phyloP scores from a whole-genome alignment of 2,888 invertebrate species.

The Capitulum mitella region DNA sequence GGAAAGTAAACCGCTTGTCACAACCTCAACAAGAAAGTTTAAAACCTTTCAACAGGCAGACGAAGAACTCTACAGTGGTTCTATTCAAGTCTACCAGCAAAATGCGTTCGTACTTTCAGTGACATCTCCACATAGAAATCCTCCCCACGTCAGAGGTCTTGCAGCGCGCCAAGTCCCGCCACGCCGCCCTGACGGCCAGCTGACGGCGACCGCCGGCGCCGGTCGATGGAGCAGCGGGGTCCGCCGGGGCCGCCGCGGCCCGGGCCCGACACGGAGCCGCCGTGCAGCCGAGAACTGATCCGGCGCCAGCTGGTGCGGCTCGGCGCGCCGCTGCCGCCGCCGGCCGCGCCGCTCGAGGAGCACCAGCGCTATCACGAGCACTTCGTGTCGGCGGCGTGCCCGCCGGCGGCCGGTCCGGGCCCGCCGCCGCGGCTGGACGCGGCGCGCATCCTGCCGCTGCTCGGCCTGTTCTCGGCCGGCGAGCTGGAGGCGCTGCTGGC shows the following conservation, averaged over 20 bases:
- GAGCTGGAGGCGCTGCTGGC: conserved; percentile 11
- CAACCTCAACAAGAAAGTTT: too few species aligned
- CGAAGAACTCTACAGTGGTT: too few species aligned
- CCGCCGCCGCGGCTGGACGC: conserved; percentile 10
- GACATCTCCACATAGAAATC: too few species aligned
- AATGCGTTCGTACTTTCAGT: too few species aligned
- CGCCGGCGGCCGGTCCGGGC: not conserved
- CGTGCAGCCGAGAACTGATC: conserved; percentile 42
- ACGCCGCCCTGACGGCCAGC: too few species aligned
- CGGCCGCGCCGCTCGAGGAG: conserved; percentile 43
- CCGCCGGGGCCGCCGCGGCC: not conserved
- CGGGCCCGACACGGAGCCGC: conserved; percentile 30
- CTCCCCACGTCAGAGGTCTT: too few species aligned
- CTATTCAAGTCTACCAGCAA: too few species aligned
- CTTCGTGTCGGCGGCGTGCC: not conserved
- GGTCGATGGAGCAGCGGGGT: not conserved
- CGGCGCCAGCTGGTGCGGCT: conserved; percentile 47
- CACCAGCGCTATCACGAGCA: not conserved
- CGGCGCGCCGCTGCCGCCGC: conserved; percentile 45
- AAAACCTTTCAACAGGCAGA: too few species aligned
- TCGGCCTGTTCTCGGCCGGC: not conserved
- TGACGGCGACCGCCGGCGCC: too few species aligned
- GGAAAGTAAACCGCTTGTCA: too few species aligned
- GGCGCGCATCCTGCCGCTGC: conserved; percentile 13
- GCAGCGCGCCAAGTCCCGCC: too few species aligned